A percentile compares a stretch with the other conserved stretches of the same genome.
Evolutionary conservation across 1,140 invertebrate genomes (phyloP).

Genomic region (Prorops nasuta): DNA sequence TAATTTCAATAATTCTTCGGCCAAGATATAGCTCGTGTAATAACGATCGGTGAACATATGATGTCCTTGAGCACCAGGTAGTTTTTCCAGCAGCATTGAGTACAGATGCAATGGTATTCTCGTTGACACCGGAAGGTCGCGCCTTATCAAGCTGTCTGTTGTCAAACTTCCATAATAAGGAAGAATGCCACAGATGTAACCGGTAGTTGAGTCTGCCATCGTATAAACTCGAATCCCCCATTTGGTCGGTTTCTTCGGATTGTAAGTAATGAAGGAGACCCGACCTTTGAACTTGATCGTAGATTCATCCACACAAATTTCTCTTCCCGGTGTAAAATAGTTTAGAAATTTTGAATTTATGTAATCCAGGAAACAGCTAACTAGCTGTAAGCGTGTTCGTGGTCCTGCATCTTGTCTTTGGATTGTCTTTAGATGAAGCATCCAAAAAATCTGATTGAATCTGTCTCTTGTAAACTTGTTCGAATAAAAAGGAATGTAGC

Average conservation of each 20-base stretch:
- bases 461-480: not conserved
- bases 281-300: constrained; percentile 3
- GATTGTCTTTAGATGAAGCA: constrained; percentile 11
- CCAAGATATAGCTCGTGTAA: not conserved
- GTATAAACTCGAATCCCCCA: constrained; percentile 7
- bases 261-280: not conserved
- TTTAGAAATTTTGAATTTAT: constrained; percentile 11
- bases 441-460: constrained; percentile 8
- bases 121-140: constrained; percentile 5
- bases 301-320: constrained; percentile 10
- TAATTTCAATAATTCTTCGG: constrained; percentile 2
- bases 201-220: constrained; percentile 13
- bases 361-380: constrained; percentile 9
- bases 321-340: constrained; percentile 10
- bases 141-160: constrained; percentile 13
- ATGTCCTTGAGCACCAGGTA: constrained; percentile 7
- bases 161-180: constrained; percentile 13
- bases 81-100: constrained; percentile 9
- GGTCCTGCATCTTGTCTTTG: not conserved
- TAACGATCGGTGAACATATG: constrained; percentile 9
- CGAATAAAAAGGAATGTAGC: constrained; percentile 12
- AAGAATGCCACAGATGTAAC: constrained; percentile 13
- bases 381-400: constrained; percentile 8
- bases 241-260: not conserved
- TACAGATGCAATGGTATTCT: constrained; percentile 6